A percentile compares a stretch with the other conserved stretches of the same genome.
Conservation (phyloP, 2,888 invertebrate genomes). For the Tipula helvola region DNA sequence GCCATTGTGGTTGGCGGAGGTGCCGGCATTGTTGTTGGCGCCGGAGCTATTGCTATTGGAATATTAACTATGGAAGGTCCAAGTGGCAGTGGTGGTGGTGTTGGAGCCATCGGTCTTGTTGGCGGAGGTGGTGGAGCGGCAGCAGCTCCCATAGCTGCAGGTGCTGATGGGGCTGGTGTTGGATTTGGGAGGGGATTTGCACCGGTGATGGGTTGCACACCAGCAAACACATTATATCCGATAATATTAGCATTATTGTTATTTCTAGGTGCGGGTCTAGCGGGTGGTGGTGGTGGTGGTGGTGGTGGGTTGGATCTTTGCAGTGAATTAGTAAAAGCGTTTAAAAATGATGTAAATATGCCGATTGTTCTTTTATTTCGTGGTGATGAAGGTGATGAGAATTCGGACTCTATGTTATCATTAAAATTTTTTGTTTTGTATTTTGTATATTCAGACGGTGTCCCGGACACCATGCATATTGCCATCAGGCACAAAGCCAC, state of each 20-base stretch:
- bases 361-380: conserved; percentile 5
- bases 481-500: neutral
- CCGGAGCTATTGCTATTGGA: neutral
- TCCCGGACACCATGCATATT: neutral
- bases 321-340: conserved; percentile 8
- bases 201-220: neutral
- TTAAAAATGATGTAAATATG: conserved; percentile 5
- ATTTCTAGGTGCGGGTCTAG: neutral
- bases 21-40: neutral
- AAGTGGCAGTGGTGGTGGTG: neutral
- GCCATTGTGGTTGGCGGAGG: neutral
- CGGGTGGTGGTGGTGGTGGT: neutral
- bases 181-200: neutral
- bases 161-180: neutral
- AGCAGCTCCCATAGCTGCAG: neutral
- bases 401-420: neutral
- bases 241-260: neutral
- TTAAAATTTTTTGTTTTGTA: neutral
- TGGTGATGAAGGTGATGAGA: conserved; percentile 4
- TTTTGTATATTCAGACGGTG: neutral
- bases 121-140: conserved; percentile 5
- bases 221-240: neutral
- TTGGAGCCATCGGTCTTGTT: neutral
- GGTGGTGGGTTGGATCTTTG: conserved; percentile 4
- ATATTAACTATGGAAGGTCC: neutral